Evolutionary conservation across 2,888 invertebrate genomes (phyloP).

Genomic region (Drosophila kambysellisi): DNA sequence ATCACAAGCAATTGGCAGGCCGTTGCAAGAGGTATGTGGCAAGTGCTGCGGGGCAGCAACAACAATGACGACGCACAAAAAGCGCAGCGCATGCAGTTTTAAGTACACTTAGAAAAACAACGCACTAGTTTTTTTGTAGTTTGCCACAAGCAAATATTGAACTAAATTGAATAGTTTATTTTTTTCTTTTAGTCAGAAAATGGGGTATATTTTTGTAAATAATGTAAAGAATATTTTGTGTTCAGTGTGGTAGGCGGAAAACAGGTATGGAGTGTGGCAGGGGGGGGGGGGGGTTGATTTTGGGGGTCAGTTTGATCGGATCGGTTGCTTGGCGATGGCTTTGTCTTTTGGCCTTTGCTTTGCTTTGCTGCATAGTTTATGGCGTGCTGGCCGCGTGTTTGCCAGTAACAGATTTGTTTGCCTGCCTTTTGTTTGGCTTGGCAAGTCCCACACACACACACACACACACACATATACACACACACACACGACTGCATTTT

Average conservation of each 20-base stretch:
- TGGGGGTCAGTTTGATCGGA: slow-evolving; percentile 46
- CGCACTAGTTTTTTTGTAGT: too few relatives aligned
- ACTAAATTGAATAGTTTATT: neutral
- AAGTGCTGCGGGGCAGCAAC: neutral
- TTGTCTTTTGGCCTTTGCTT: slow-evolving; percentile 24
- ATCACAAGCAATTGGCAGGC: slow-evolving; percentile 57
- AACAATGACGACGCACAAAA: slow-evolving; percentile 44
- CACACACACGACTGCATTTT: slow-evolving; percentile 32
- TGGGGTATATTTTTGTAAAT: neutral
- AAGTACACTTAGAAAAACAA: slow-evolving; percentile 8
- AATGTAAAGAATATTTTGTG: neutral
- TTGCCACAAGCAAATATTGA: neutral
- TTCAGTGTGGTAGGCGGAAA: neutral
- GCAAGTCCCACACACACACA: neutral
- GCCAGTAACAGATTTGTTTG: slow-evolving; percentile 73
- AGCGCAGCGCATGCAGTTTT: slow-evolving; percentile 48
- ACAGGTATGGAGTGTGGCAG: neutral
- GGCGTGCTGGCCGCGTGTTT: slow-evolving; percentile 69
- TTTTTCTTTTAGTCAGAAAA: neutral
- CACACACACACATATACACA: neutral
- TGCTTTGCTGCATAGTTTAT: slow-evolving; percentile 72
- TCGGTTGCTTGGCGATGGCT: slow-evolving; percentile 5
- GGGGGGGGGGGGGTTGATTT: slow-evolving; percentile 10
- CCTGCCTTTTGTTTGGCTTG: slow-evolving; percentile 58
- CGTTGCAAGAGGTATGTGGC: neutral